Percentiles rank a stretch among this genome's conserved stretches.
These are phyloP conservation scores for Pelecanus crispus DNA, from an alignment of 2,113 vertebrate genomes.

Conservation along the genomic window DNA sequence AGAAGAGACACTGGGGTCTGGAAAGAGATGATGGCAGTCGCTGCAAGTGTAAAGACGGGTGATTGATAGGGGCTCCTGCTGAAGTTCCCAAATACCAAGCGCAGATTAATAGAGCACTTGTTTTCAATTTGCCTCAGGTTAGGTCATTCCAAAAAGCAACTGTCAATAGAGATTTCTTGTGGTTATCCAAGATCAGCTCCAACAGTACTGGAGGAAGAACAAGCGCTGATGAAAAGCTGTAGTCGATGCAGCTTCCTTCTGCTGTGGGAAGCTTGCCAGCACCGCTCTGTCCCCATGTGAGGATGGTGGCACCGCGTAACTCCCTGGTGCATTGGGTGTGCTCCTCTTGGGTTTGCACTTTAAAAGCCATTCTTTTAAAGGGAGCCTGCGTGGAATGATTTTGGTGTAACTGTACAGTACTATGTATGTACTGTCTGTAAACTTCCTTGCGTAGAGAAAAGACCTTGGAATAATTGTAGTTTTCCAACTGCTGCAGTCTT, in stretches of 20 bases:
- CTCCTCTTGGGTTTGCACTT: fast-evolving
- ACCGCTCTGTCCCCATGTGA: background rate
- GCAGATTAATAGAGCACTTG: fast-evolving
- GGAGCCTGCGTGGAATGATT: background rate
- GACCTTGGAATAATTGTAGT: background rate
- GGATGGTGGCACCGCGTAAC: fast-evolving
- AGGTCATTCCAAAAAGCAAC: background rate
- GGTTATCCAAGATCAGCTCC: background rate
- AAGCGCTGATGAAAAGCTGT: fast-evolving
- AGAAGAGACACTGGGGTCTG: background rate
- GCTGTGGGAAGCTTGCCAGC: background rate
- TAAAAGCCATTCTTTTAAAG: background rate
- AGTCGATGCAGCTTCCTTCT: background rate
- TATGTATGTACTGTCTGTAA: background rate
- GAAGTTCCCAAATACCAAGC: fast-evolving
- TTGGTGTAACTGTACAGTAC: background rate
- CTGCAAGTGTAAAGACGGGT: background rate
- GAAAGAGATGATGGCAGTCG: background rate
- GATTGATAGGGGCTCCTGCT: background rate
- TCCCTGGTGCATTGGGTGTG: fast-evolving
- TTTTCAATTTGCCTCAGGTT: background rate
- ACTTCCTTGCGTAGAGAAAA: background rate
- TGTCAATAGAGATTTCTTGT: background rate
- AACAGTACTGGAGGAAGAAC: fast-evolving
- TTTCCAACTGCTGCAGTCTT: background rate